Evolutionary conservation across 1,140 invertebrate genomes (phyloP).

Genomic region (Drosophila kepulauana): DNA sequence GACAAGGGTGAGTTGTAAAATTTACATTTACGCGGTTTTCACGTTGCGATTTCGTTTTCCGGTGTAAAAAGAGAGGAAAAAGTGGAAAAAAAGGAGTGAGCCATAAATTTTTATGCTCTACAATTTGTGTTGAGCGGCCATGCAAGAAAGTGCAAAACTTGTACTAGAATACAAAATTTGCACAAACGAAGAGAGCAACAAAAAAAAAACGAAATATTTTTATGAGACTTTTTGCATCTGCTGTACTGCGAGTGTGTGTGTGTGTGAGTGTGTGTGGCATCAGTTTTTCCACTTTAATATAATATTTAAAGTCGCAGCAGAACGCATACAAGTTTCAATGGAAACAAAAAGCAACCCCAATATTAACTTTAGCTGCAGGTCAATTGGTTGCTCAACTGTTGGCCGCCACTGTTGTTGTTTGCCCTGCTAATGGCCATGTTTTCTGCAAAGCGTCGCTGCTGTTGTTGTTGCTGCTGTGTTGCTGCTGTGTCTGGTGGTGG

Average conservation of each 20-base stretch:
- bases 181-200: neutral
- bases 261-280: too few species aligned
- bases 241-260: neutral
- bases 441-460: slow-evolving; percentile 13
- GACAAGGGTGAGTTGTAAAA: slow-evolving; percentile 50
- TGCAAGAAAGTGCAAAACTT: slow-evolving; percentile 51
- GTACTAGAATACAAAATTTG: slow-evolving; percentile 38
- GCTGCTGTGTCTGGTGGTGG: slow-evolving; percentile 45
- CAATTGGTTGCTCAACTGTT: slow-evolving; percentile 34
- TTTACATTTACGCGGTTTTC: slow-evolving; percentile 58
- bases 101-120: slow-evolving; percentile 35
- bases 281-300: slow-evolving; percentile 9
- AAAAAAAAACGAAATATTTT: neutral
- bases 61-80: neutral
- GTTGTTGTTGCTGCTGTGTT: slow-evolving; percentile 35
- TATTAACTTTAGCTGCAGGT: slow-evolving; percentile 11
- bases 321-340: slow-evolving; percentile 7
- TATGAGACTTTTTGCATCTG: slow-evolving; percentile 1
- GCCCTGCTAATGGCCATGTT: slow-evolving; percentile 63
- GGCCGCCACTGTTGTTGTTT: slow-evolving; percentile 43
- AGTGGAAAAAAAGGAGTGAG: slow-evolving; percentile 4
- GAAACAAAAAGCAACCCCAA: slow-evolving; percentile 13
- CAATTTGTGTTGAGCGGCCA: slow-evolving; percentile 9
- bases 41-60: slow-evolving; percentile 25
- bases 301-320: slow-evolving; percentile 31